Base-by-base conservation (phyloP, 2,113 vertebrate genomes). In the Sorex fumeus region DNA sequence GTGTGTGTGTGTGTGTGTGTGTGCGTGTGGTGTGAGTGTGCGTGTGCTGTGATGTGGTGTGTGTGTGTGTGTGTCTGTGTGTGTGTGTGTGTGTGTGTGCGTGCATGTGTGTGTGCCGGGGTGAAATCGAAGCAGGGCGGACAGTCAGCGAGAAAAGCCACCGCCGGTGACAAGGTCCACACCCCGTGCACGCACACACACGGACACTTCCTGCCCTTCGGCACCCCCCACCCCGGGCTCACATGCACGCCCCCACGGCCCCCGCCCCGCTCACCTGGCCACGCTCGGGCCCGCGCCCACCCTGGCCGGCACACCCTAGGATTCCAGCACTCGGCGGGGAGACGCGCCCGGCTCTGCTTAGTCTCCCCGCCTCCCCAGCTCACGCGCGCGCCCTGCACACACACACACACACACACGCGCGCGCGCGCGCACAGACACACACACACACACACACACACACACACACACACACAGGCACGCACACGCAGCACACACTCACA, bases 241-340 rank as follows among this genome's bases (percentile, higher is more conserved):
- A 47, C 23, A 71, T 7, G 85, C 87, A 84, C 82, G 60, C 92
- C 90, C 91, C 92, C 84, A 36, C 34, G 13, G 19, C 71, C 74
- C 90, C 32, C 64, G 57, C 84, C 32, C 36, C 77, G 91, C 93
- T 96, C 95, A 95, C 95, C 96, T 96, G 89, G 93, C 93, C 84
- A 74, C 84, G 32, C 94, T 91, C 89, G 77, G 72, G 47, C 84
- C 89, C 8, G 47, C 78, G 95, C 89, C 93, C 95, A 94, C 93
- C 94, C 95, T 91, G 36, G 66, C 85, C n/a, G 72, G 77, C 95
- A 96, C 96, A 91, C 94, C 95, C 94, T 95, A 94, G 90, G 94
- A 95, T 94, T 95, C 95, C 88, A 95, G 76, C 95, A 91, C 96
- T 95, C 90, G 76, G 84, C 91, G 87, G 25, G 89, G 91, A 94